Conservation (phyloP, 2,113 vertebrate genomes). For the Perca flavescens region DNA sequence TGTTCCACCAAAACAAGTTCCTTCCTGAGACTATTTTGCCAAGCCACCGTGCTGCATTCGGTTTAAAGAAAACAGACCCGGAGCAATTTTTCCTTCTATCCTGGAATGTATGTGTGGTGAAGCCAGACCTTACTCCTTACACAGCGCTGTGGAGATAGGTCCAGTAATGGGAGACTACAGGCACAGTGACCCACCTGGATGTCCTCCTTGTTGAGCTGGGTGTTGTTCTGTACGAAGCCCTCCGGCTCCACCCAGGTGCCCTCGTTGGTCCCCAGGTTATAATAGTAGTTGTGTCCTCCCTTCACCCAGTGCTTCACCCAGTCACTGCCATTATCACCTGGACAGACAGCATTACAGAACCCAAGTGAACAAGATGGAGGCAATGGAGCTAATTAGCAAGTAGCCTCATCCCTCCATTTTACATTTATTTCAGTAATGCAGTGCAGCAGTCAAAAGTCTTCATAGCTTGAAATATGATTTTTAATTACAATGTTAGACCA, state of each 20-base stretch:
- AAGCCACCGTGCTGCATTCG: too few relatives aligned
- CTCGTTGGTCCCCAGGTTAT: constrained; percentile 87
- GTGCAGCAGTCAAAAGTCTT: too few relatives aligned
- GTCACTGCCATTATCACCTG: constrained; percentile 89
- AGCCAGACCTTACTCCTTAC: too few relatives aligned
- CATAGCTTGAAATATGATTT: too few relatives aligned
- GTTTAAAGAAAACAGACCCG: too few relatives aligned
- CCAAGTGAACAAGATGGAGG: neutral
- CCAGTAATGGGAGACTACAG: too few relatives aligned
- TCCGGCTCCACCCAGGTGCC: constrained; percentile 93
- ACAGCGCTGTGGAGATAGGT: too few relatives aligned
- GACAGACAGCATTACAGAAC: neutral
- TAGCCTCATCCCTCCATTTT: neutral
- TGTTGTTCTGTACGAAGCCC: constrained; percentile 89
- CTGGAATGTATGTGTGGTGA: too few relatives aligned
- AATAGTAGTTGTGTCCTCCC: constrained; percentile 96
- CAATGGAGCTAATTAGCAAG: neutral
- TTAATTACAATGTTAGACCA: too few relatives aligned
- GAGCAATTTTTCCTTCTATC: too few relatives aligned
- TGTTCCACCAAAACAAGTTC: too few relatives aligned
- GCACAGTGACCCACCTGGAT: constrained; percentile 88
- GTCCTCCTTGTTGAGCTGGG: constrained; percentile 93
- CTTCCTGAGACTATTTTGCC: too few relatives aligned
- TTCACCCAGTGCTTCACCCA: constrained; percentile 98
- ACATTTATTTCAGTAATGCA: neutral